phyloP scores from a whole-genome alignment of 2,888 invertebrate species.

The Drosophila demipolita region DNA sequence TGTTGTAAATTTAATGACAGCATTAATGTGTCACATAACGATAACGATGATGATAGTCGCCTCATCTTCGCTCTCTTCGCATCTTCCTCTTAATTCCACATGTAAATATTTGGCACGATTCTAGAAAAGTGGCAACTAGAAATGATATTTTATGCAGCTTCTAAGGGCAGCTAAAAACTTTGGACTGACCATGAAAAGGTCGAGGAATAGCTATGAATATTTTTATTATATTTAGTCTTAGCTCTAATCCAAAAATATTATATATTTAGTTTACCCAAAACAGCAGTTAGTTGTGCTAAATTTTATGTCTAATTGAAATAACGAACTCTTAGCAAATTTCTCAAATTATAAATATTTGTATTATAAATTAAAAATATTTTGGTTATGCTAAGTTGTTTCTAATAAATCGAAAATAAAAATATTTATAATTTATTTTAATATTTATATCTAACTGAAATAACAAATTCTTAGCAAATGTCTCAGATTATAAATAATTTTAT shows the following conservation, averaged over 20 bases:
- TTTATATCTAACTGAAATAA: no score
- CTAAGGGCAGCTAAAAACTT: slow-evolving; percentile 1
- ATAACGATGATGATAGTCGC: slow-evolving; percentile 32
- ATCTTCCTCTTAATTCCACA: slow-evolving; percentile 40
- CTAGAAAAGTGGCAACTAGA: background rate
- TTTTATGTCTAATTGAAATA: background rate
- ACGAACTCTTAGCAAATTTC: background rate
- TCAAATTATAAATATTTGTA: background rate
- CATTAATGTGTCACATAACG: slow-evolving; percentile 67
- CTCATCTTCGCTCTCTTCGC: slow-evolving; percentile 11
- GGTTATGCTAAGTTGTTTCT: background rate
- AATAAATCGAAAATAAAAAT: background rate
- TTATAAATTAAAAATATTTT: no score
- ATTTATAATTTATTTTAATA: background rate
- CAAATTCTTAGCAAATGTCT: no score
- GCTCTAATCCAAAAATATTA: background rate
- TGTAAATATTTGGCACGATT: slow-evolving; percentile 62
- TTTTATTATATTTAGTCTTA: background rate
- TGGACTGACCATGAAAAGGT: slow-evolving; percentile 16
- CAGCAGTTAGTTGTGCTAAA: background rate
- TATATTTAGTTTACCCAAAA: background rate
- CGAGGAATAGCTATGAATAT: background rate
- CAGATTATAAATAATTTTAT: no score
- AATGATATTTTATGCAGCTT: background rate
- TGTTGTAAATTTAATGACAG: slow-evolving; percentile 49